Base-by-base conservation (phyloP, 1,140 invertebrate species). In the Babylonia areolata region DNA sequence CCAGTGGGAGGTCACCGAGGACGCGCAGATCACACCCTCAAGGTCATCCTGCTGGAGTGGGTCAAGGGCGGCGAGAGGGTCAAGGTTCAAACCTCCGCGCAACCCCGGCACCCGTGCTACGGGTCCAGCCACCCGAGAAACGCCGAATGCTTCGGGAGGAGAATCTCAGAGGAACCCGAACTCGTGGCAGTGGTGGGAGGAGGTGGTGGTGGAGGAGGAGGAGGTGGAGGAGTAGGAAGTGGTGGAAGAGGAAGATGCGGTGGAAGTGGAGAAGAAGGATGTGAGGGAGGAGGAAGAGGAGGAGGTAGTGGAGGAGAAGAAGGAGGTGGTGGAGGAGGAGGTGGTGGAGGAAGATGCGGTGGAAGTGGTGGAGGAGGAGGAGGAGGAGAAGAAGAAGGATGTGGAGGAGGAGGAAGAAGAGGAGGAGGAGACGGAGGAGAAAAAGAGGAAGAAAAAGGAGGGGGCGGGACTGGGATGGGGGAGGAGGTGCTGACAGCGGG, bases 1-100 rank as follows among this genome's bases (percentile, higher is more conserved):
- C n/a, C n/a, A n/a, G n/a, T n/a, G n/a, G n/a, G n/a, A n/a, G n/a
- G n/a, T n/a, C n/a, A n/a, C 35, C 82, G 46, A 40, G 58, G 37
- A 15, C 81, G 64, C 28, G 6, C 6, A 20, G 42, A 39, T 20
- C 82, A 84, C 37, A 39, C 64, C 31, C 58, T 84, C 33, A 84
- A 84, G 69, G 82, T 84, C 39, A 84, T 84, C 46, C 20, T 84
- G 40, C 39, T 84, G 64, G 82, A 84, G 39, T 75, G 64, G 82
- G 82, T 84, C 39, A 84, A 84, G 69, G 82, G 64, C 69, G 46
- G 82, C 40, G 64, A 84, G 37, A 84, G 75, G 64, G 64, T 84
- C 64, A 46, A 73, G 42, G 82, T 75, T 37, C 58, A 73, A 42
- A 46, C 69, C 12, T 75, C 64, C 31, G 31, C 9, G 6, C 46